Evolutionary conservation across 2,888 invertebrate genomes (phyloP).

Genomic region (Arge pagana): DNA sequence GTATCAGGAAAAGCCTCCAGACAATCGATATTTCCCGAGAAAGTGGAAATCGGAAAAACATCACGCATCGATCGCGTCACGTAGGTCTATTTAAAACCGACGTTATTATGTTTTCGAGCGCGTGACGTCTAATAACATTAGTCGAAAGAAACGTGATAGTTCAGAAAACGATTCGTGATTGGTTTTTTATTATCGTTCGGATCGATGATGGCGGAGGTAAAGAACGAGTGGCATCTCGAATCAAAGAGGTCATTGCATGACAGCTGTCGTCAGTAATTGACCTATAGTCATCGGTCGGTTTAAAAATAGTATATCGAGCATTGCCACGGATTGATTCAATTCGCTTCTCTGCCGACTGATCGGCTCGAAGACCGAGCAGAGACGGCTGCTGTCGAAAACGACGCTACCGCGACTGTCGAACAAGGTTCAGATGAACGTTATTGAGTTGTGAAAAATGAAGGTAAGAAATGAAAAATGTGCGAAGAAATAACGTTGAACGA

Average conservation of each 20-base stretch:
- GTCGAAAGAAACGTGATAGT: not conserved
- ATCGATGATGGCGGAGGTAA: too few relatives aligned
- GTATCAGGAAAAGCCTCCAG: too few relatives aligned
- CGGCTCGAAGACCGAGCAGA: constrained; percentile 1
- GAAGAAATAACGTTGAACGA: not conserved
- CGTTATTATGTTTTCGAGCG: not conserved
- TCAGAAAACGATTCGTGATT: not conserved
- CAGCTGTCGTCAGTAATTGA: constrained; percentile 19
- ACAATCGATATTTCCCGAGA: too few relatives aligned
- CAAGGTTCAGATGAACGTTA: not conserved
- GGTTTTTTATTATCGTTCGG: too few relatives aligned
- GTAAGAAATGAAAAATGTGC: not conserved
- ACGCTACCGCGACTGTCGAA: not conserved
- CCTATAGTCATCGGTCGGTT: constrained; percentile 15
- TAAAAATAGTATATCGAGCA: constrained; percentile 18
- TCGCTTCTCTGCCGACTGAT: constrained; percentile 6
- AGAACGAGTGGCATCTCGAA: too few relatives aligned
- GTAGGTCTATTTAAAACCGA: too few relatives aligned
- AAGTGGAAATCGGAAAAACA: too few relatives aligned
- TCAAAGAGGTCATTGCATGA: constrained; percentile 8
- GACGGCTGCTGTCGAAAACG: not conserved
- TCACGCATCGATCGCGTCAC: too few relatives aligned
- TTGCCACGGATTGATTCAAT: constrained; percentile 16
- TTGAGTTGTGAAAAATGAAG: not conserved
- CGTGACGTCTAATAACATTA: not conserved